phyloP scores from a whole-genome alignment of 2,888 invertebrate species.

The Lasioglossum marginatum region DNA sequence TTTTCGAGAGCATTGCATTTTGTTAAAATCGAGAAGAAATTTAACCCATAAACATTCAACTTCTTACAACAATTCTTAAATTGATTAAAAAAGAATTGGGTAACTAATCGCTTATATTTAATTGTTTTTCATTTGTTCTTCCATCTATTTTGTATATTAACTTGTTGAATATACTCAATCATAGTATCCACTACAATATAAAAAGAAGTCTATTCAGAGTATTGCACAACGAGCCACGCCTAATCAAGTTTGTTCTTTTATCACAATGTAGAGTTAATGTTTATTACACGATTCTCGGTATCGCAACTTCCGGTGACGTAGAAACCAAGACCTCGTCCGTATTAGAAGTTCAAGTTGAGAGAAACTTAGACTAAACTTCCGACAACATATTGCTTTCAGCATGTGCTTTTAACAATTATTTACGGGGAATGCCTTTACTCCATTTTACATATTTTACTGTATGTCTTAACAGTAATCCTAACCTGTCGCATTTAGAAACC shows the following conservation, averaged over 20 bases:
- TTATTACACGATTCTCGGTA: background rate
- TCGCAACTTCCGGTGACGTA: background rate
- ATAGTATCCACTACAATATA: background rate
- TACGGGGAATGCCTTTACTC: background rate
- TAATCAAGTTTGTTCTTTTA: background rate
- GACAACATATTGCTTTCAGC: background rate
- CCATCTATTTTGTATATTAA: background rate
- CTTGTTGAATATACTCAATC: background rate
- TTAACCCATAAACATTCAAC: too few relatives aligned
- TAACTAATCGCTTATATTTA: background rate
- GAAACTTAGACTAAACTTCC: background rate
- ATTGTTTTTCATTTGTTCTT: background rate
- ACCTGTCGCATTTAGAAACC: background rate
- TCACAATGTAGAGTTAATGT: background rate
- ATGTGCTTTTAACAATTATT: background rate
- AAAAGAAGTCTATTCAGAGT: background rate
- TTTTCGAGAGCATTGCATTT: background rate
- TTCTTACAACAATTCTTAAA: too few relatives aligned
- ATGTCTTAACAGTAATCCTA: background rate
- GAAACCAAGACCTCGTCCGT: background rate
- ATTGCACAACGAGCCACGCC: background rate
- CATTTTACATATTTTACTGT: background rate
- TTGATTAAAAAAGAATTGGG: too few relatives aligned
- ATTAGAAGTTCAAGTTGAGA: background rate
- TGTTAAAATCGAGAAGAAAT: background rate